A percentile compares a stretch with the other conserved stretches of the same genome.
Evolutionary conservation across 2,113 vertebrate genomes (phyloP).

Genomic region (Marmota monax): DNA sequence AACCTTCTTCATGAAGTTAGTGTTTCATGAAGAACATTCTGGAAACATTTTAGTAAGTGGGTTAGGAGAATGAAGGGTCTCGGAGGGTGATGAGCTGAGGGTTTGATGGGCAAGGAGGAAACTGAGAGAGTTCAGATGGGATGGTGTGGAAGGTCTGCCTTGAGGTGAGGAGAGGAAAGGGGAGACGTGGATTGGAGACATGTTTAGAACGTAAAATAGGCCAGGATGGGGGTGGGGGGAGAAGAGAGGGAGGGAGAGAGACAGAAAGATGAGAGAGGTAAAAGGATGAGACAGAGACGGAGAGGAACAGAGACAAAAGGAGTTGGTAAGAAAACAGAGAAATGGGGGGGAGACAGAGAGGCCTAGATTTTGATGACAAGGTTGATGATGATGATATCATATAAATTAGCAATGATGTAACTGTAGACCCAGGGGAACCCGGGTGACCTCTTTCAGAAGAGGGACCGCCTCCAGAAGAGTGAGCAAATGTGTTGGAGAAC

Average conservation of each 20-base stretch:
- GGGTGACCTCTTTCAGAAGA: background rate
- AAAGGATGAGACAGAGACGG: background rate
- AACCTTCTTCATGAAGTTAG: background rate
- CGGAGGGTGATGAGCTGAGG: background rate
- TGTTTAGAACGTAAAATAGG: background rate
- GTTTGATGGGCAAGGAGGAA: background rate
- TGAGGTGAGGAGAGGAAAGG: background rate
- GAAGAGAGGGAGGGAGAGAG: background rate
- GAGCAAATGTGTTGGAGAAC: too few relatives aligned
- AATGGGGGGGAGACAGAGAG: accelerated
- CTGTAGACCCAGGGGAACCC: accelerated
- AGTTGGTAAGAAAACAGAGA: background rate
- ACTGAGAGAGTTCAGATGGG: too few relatives aligned
- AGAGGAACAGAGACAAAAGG: background rate
- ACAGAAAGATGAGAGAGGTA: accelerated
- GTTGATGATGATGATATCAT: background rate
- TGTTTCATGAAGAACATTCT: background rate
- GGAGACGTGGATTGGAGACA: background rate
- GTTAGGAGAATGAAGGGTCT: background rate
- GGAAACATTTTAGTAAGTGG: background rate
- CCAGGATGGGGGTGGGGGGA: background rate
- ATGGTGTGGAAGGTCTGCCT: accelerated
- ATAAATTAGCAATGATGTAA: background rate
- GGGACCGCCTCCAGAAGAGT: background rate
- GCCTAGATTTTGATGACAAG: background rate